A percentile compares a stretch with the other conserved stretches of the same genome.
These are phyloP conservation scores for Heterochromis multidens DNA, from an alignment of 2,113 vertebrate genomes.

Conservation along the genomic window DNA sequence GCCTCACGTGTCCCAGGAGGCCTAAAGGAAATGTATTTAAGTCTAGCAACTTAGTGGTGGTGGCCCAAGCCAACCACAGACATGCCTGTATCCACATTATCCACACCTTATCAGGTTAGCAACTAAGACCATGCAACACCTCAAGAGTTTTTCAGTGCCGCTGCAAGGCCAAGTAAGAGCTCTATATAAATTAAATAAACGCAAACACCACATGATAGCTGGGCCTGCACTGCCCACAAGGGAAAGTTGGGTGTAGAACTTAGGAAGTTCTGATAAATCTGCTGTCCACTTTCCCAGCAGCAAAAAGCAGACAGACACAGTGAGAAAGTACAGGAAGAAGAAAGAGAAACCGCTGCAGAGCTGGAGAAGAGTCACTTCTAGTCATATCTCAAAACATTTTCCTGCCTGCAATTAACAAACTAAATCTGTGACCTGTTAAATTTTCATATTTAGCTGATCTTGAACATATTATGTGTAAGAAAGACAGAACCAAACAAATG, in stretches of 20 bases:
- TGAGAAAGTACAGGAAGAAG: neutral
- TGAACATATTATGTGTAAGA: neutral
- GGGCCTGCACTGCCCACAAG: neutral
- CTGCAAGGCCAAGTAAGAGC: neutral
- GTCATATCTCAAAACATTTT: neutral
- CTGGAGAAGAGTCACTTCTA: neutral
- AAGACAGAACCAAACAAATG: neutral
- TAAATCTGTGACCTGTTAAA: too few species aligned
- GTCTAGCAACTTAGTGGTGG: neutral
- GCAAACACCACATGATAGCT: neutral
- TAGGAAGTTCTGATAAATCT: neutral
- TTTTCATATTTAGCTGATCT: too few species aligned
- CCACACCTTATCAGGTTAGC: neutral
- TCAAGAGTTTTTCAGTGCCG: neutral
- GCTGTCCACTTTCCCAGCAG: neutral
- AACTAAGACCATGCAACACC: neutral
- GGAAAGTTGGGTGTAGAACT: too few species aligned
- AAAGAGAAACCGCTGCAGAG: neutral
- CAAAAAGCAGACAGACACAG: neutral
- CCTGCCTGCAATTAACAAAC: neutral
- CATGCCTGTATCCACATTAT: neutral
- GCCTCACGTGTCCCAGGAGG: too few species aligned
- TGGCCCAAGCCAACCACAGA: neutral
- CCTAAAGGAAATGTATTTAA: too few species aligned
- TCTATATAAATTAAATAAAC: neutral